Percentiles rank a stretch among this genome's conserved stretches.
Evolutionary conservation across 2,888 invertebrate species (phyloP).

Genomic region (Tachina lurida): DNA sequence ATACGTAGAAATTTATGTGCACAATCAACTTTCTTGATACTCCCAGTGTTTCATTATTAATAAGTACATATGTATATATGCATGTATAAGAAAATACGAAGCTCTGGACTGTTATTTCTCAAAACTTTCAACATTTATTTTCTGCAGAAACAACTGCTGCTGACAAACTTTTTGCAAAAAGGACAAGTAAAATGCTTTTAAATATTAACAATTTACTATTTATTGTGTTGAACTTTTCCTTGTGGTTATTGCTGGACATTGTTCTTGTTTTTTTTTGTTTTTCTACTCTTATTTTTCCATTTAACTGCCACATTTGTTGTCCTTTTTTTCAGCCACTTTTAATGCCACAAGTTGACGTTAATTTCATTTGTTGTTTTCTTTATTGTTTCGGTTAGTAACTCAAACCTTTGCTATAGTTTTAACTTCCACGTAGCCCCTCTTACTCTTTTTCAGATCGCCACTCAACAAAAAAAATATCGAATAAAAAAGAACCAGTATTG

Average conservation of each 20-base stretch:
- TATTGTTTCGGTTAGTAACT: slow-evolving; percentile 36
- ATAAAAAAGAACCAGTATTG: no score
- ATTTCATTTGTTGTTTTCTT: slow-evolving; percentile 63
- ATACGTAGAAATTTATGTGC: neutral
- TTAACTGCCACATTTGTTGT: neutral
- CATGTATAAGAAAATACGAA: neutral
- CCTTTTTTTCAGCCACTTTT: slow-evolving; percentile 41
- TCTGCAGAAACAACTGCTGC: slow-evolving; percentile 1
- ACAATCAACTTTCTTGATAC: neutral
- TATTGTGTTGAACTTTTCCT: slow-evolving; percentile 44
- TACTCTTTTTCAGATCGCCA: neutral
- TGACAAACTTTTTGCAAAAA: neutral
- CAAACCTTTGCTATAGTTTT: slow-evolving; percentile 1
- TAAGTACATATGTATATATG: neutral
- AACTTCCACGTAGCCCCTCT: neutral
- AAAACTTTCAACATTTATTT: slow-evolving; percentile 39
- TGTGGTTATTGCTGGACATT: slow-evolving; percentile 34
- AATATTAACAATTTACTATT: slow-evolving; percentile 49
- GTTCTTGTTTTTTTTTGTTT: slow-evolving; percentile 17
- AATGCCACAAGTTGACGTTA: slow-evolving; percentile 63
- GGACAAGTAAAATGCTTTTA: slow-evolving; percentile 41
- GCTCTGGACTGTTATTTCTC: neutral
- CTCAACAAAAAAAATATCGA: no score
- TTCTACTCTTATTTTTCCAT: slow-evolving; percentile 18
- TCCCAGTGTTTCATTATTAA: neutral